A percentile compares a stretch with the other conserved stretches of the same genome.
Evolutionary conservation across 2,113 vertebrate genomes (phyloP).

Genomic region (Labrus mixtus): DNA sequence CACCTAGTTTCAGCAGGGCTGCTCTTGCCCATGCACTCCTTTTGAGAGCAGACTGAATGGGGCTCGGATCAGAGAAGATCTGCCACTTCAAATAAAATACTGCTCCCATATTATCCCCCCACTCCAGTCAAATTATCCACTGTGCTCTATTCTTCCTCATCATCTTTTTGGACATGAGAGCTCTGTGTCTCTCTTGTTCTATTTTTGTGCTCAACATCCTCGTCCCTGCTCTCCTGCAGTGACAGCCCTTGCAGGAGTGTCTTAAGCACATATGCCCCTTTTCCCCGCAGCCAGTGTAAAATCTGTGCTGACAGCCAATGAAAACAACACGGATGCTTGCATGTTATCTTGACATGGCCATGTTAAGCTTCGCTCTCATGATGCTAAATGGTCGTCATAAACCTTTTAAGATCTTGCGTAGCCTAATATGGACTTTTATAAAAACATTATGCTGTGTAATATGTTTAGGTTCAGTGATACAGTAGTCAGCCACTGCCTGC

Average conservation of each 20-base stretch:
- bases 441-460: conserved; percentile 81
- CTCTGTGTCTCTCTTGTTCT: conserved; percentile 76
- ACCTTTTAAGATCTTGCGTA: conserved; percentile 82
- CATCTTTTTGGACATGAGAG: conserved; percentile 75
- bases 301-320: conserved; percentile 87
- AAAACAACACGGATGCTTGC: conserved; percentile 86
- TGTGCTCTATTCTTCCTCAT: conserved; percentile 72
- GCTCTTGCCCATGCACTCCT: conserved; percentile 39
- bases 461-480: conserved; percentile 74
- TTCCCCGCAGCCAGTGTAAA: conserved; percentile 82
- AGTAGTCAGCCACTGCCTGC: conserved; percentile 61
- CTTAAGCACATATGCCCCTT: conserved; percentile 78
- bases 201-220: conserved; percentile 76
- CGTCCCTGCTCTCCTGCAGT: conserved; percentile 69
- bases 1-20: conserved; percentile 74
- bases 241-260: conserved; percentile 77
- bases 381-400: conserved; percentile 86
- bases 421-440: conserved; percentile 83
- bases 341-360: conserved; percentile 88
- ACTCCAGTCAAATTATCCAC: conserved; percentile 78
- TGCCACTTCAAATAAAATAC: conserved; percentile 72
- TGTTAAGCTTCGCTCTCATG: conserved; percentile 83
- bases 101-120: conserved; percentile 65
- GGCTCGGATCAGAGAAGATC: conserved; percentile 51
- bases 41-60: conserved; percentile 58